Evolutionary conservation across 1,140 invertebrate genomes (phyloP), one percentile per base, ranked within the genome.

Genomic region (Plectrocnemia conspersa): DNA sequence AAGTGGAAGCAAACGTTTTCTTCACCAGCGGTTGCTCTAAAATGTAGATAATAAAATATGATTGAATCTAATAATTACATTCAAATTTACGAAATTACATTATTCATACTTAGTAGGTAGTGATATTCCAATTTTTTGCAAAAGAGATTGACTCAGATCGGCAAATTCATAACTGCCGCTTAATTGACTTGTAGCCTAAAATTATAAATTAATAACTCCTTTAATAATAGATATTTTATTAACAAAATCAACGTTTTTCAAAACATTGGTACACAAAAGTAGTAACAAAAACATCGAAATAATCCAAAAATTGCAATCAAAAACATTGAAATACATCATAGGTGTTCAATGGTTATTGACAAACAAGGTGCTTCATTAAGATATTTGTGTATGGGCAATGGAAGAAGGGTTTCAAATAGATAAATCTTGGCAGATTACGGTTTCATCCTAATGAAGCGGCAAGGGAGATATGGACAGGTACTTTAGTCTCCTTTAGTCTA

Each of bases 1-100:
- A 82, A 86, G 64, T 86, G 80, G 62, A 83, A 81, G 22, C 86
- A 66, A 19, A 80, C 77, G 68, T 86, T 85, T 27, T 82, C 79
- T 32, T 79, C 72, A 7, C 82, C 83, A 1, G 78, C 70, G 29
- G 81, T 83, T 56, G 86, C 72, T 67, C 77, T 79, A 64, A 36
- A 72, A 70, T 54, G 5, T 16, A 41, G 27, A 49, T 2, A 6
- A 44, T 7, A n/a, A 18, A 40, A 36, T 29, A 40, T 16, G 9
- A 25, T 38, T 52, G 3, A 9, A 40, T 40, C 21, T 4, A 49
- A 49, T 49, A 3, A 35, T 33, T 33, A n/a, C 6, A 33, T 18
- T 35, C 19, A 38, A 23, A 52, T 48, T 32, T 47, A 27, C 3
- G 13, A 33, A 32, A 1, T 19, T 1, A 15, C 3, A 52, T n/a